Conservation (phyloP, 2,888 invertebrate genomes). For the Apodemia duryi region DNA sequence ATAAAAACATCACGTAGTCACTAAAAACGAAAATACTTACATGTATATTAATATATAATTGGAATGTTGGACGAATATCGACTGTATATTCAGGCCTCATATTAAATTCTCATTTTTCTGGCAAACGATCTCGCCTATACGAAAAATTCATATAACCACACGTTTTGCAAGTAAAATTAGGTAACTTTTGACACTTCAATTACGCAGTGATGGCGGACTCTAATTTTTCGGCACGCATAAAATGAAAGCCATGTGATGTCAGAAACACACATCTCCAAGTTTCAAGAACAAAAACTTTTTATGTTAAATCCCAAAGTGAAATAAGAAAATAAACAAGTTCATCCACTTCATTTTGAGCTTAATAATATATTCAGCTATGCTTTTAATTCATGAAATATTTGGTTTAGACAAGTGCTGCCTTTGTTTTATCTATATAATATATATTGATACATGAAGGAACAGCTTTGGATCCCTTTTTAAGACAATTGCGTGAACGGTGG, state of each 20-base stretch:
- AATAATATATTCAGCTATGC: not conserved
- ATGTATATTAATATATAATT: slow-evolving; percentile 52
- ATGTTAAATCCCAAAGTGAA: slow-evolving; percentile 44
- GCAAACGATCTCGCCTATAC: slow-evolving; percentile 63
- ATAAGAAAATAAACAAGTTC: slow-evolving; percentile 62
- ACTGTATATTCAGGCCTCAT: slow-evolving; percentile 70
- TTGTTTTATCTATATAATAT: too few species aligned
- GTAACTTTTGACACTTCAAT: slow-evolving; percentile 80
- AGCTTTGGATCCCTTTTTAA: too few species aligned
- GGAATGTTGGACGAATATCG: slow-evolving; percentile 73
- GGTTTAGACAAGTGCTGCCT: too few species aligned
- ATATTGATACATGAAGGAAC: too few species aligned
- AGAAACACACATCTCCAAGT: slow-evolving; percentile 55
- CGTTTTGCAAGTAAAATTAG: slow-evolving; percentile 79
- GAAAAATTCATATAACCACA: slow-evolving; percentile 74
- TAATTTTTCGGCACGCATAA: slow-evolving; percentile 54
- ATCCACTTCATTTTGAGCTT: slow-evolving; percentile 55
- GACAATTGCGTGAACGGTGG: too few species aligned
- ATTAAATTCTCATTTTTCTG: slow-evolving; percentile 75
- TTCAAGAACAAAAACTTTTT: slow-evolving; percentile 53
- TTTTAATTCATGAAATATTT: too few species aligned
- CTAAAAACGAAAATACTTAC: slow-evolving; percentile 36
- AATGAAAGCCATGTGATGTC: slow-evolving; percentile 62
- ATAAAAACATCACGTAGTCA: slow-evolving; percentile 4
- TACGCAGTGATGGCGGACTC: slow-evolving; percentile 71